These are phyloP conservation scores for Zeugodacus cucurbitae DNA, from an alignment of 1,140 invertebrate genomes.

Conservation along the genomic window DNA sequence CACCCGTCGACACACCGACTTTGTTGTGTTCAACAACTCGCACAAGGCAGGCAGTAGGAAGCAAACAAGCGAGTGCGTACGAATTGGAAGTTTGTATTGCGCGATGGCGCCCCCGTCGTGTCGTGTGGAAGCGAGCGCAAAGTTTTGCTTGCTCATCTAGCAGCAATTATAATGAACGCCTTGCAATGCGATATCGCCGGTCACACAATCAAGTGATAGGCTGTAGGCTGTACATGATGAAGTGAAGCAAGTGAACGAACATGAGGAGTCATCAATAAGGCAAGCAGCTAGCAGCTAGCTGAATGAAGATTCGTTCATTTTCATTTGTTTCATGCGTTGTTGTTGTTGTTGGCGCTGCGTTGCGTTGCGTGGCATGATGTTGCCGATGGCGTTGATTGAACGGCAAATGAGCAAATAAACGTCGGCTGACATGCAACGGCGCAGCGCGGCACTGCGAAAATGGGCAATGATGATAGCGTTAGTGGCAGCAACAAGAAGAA, in stretches of 20 bases:
- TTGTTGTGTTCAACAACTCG: neutral
- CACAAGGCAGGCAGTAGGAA: neutral
- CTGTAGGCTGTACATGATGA: slow-evolving; percentile 15
- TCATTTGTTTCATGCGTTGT: neutral
- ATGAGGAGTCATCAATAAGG: neutral
- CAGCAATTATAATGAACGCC: slow-evolving; percentile 23
- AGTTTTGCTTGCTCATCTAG: slow-evolving; percentile 30
- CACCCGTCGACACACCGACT: neutral
- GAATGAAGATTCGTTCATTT: neutral
- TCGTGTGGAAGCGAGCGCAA: neutral
- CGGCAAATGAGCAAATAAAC: slow-evolving; percentile 24
- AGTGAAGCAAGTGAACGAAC: neutral
- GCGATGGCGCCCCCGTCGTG: neutral
- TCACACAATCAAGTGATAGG: neutral
- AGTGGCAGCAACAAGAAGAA: neutral
- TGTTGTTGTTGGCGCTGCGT: neutral
- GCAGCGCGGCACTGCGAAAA: neutral
- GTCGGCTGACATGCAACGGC: neutral
- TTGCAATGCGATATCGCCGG: neutral
- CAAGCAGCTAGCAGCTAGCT: neutral
- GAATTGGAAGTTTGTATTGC: neutral
- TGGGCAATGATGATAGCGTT: neutral
- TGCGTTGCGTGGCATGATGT: neutral
- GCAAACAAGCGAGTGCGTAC: neutral
- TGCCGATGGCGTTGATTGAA: slow-evolving; percentile 30